Evolutionary conservation across 2,888 invertebrate genomes (phyloP), one percentile per base, ranked within the genome.

Genomic region (Salpingus planirostris): DNA sequence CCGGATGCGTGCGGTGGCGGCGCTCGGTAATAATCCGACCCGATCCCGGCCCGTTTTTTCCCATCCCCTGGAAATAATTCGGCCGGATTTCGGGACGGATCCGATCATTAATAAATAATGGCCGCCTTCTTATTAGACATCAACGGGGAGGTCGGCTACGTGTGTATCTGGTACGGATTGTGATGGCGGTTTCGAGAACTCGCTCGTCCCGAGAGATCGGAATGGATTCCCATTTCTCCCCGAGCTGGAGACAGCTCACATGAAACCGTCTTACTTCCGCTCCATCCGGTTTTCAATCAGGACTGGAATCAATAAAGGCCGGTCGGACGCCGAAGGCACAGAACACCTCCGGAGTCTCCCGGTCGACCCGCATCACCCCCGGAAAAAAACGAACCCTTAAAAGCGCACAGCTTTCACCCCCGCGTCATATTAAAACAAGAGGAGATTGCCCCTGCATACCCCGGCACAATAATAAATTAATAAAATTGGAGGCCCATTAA

Each of bases 211-310:
- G 47, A 45, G 51, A 49, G 49, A 50, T 42, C 43, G 47, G 39
- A 55, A 54, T 48, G 52, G 54, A 50, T 52, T 54, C 52, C 49
- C 47, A 50, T 55, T 57, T 51, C 50, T 50, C 47, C 45, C 40
- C 42, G 48, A 49, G 47, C 51, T 50, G 50, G 53, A 54, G 53
- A 52, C 53, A 48, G 50, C 53, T 47, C 51, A 47, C 52, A 53
- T 46, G 54, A 56, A 59, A 56, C 54, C 53, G 50, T 49, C 56
- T 61, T 61, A 60, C 58, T 62, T 62, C 60, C 60, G 57, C 59
- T 60, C 55, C 60, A 60, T 60, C 59, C 59, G 58, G 46, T 62
- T 62, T 62, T 60, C 61, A 62, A 62, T 62, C 62, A 59, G 55
- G 43, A 49, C 44, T n/a, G 47, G 50, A 58, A 60, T 60, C 61